Evolutionary conservation across 1,140 invertebrate genomes (phyloP).

Genomic region (Pseudomyrmex pallidus): DNA sequence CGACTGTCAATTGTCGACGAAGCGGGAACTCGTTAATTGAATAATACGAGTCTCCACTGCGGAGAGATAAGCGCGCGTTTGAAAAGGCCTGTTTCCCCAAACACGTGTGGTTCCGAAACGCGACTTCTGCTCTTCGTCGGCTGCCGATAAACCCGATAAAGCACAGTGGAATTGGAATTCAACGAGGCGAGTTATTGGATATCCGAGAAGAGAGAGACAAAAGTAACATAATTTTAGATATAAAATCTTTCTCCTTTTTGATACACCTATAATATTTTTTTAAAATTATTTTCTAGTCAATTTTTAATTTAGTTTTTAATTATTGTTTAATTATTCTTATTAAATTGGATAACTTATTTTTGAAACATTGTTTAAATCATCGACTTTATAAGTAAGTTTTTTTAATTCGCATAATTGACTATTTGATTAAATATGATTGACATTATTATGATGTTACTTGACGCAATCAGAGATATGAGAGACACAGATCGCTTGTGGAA

Average conservation of each 20-base stretch:
- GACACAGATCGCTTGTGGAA: constrained; percentile 7
- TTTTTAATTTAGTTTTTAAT: not conserved
- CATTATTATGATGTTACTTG: constrained; percentile 30
- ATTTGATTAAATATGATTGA: constrained; percentile 1
- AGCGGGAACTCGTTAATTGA: constrained; percentile 78
- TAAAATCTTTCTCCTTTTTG: not conserved
- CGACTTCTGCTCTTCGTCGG: constrained; percentile 34
- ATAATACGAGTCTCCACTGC: constrained; percentile 72
- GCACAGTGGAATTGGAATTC: not conserved
- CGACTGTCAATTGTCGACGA: constrained; percentile 67
- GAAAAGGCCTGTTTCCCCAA: constrained; percentile 40
- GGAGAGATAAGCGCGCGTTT: constrained; percentile 64
- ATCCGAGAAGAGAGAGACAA: not conserved
- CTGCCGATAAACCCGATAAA: not conserved
- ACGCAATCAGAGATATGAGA: constrained; percentile 32
- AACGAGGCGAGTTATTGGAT: not conserved
- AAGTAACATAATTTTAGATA: not conserved
- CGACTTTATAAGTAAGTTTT: constrained; percentile 17
- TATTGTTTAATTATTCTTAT: constrained; percentile 26
- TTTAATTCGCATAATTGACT: constrained; percentile 13
- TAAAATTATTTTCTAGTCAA: too few species aligned
- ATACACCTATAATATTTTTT: too few species aligned
- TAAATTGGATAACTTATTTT: constrained; percentile 38
- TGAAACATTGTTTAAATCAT: constrained; percentile 1
- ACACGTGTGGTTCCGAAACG: constrained; percentile 45